Base-by-base conservation (phyloP, 2,113 vertebrate species). In the Silurus glanis region DNA sequence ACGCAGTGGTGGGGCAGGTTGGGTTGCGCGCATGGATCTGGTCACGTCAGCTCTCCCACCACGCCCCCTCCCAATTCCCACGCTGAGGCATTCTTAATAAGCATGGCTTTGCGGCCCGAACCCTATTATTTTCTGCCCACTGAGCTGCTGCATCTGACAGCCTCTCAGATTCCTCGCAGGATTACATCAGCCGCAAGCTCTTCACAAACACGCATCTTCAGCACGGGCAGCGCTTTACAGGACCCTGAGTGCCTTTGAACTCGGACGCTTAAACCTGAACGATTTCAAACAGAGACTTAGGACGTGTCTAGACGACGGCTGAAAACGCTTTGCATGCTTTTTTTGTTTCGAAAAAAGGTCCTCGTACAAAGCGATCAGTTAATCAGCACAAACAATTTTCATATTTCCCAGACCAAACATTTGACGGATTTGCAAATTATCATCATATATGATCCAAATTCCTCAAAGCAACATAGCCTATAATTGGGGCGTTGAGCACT, bases 21-120 rank as follows among this genome's bases (percentile, higher is more conserved):
- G 90, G 91, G 87, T 92, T 62, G 3, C 56, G 10, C 51, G 91
- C 91, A 91, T 61, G 78, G 78, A 80, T 80, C 78, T 90, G 94
- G 95, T 96, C 95, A 95, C 96, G 28, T 80, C 78, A 97, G 97
- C 96, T 97, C 96, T 96, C 96, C 96, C 96, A 96, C 96, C 95
- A 95, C 96, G 94, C 94, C 37, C 37, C 97, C 96, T 96, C 96
- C 96, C 96, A 96, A 96, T 97, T 97, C 97, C 96, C 95, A 95
- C 96, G 94, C 94, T 93, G 92, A 96, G 96, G 96, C 96, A 93
- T 94, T 95, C 96, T 97, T 97, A 96, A 97, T 96, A 96, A 96
- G 96, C 96, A 93, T 88, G 94, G 92, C 97, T 97, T 97, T 97
- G 97, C 97, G 97, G 96, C 95, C 86, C 83, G 91, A 92, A 95